Percentiles rank a stretch among this genome's conserved stretches.
phyloP scores from a whole-genome alignment of 2,113 vertebrate species.

The Tylochromis polylepis region DNA sequence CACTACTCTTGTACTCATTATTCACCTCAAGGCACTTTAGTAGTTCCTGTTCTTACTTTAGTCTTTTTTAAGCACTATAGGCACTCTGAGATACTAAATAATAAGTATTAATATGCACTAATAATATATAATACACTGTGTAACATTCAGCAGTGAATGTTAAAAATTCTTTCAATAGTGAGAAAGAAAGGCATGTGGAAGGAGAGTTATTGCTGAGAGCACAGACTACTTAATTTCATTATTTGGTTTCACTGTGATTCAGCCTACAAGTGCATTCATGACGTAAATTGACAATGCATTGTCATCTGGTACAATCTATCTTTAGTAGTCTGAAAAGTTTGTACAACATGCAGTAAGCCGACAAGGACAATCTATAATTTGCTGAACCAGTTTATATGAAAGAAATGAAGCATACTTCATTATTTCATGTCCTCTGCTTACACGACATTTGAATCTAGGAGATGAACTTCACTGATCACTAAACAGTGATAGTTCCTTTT shows the following conservation, averaged over 20 bases:
- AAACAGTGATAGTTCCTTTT: not conserved
- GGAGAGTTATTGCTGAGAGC: not conserved
- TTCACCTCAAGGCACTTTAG: not conserved
- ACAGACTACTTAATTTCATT: not conserved
- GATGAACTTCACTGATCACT: not conserved
- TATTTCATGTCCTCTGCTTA: not conserved
- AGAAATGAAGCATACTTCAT: not conserved
- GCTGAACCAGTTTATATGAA: not conserved
- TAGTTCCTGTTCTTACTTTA: not conserved
- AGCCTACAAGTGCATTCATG: not conserved
- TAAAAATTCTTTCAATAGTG: not conserved
- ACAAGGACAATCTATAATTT: not conserved
- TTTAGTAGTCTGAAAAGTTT: not conserved
- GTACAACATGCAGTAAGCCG: not conserved
- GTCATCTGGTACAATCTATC: not conserved
- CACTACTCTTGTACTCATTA: constrained; percentile 2
- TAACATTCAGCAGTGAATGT: not conserved
- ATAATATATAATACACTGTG: not conserved
- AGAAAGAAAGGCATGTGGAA: not conserved
- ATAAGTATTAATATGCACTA: not conserved
- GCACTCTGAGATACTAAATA: not conserved
- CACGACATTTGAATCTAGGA: not conserved
- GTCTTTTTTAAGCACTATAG: not conserved
- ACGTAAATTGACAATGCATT: not conserved
- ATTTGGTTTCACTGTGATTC: not conserved